Percentiles rank a stretch among this genome's conserved stretches.
phyloP scores from a whole-genome alignment of 2,888 invertebrate species.

The Spodoptera exigua region DNA sequence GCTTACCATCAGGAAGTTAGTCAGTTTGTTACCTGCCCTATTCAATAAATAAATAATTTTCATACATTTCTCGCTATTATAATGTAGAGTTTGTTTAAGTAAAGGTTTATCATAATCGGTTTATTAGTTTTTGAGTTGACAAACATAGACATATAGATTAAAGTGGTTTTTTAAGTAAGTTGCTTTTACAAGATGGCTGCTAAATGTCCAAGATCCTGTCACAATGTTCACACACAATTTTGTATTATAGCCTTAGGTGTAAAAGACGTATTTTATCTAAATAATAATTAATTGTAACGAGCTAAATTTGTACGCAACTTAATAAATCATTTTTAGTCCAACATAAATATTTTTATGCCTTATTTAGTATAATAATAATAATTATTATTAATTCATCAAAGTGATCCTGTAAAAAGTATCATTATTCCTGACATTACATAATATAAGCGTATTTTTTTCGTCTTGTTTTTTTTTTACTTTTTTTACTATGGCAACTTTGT shows the following conservation, averaged over 20 bases:
- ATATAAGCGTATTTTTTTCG: slow-evolving; percentile 20
- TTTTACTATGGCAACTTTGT: slow-evolving; percentile 39
- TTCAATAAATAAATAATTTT: too few relatives aligned
- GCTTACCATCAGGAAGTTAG: too few relatives aligned
- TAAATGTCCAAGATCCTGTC: slow-evolving; percentile 21
- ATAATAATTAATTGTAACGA: slow-evolving; percentile 48
- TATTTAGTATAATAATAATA: slow-evolving; percentile 48
- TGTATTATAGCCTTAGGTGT: slow-evolving; percentile 62
- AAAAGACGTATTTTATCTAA: slow-evolving; percentile 59
- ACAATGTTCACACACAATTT: slow-evolving; percentile 59
- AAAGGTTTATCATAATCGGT: too few relatives aligned
- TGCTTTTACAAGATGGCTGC: too few relatives aligned
- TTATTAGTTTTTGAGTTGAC: background rate
- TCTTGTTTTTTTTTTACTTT: slow-evolving; percentile 44
- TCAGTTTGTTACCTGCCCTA: too few relatives aligned
- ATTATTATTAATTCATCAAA: slow-evolving; percentile 14
- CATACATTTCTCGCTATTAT: too few relatives aligned
- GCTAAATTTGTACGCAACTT: slow-evolving; percentile 53
- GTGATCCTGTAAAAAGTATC: slow-evolving; percentile 50
- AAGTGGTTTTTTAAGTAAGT: too few relatives aligned
- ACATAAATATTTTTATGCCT: slow-evolving; percentile 55
- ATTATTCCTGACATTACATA: slow-evolving; percentile 31
- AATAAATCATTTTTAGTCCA: slow-evolving; percentile 54
- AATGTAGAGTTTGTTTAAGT: too few relatives aligned
- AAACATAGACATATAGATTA: too few relatives aligned